Percentiles rank a stretch among this genome's conserved stretches.
Conservation (phyloP, 1,140 invertebrate genomes). For the Heliconius himera region DNA sequence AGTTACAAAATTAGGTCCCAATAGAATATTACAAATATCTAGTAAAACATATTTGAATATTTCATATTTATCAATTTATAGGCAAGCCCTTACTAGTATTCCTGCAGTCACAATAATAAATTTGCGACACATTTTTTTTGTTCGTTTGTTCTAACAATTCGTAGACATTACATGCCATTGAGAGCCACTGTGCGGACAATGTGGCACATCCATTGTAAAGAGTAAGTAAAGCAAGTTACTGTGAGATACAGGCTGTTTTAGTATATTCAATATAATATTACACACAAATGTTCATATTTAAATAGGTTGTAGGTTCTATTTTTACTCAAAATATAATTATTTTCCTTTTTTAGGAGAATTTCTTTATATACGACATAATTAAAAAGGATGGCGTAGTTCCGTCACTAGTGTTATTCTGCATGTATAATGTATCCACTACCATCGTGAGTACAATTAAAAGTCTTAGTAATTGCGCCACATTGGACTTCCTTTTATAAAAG, state of each 20-base stretch:
- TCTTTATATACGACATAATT: too few species aligned
- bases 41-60: background rate
- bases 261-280: background rate
- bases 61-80: background rate
- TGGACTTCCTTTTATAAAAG: background rate
- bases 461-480: background rate
- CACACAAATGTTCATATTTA: background rate
- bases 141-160: constrained; percentile 53
- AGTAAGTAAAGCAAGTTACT: constrained; percentile 44
- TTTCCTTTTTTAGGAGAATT: too few species aligned
- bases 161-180: constrained; percentile 59
- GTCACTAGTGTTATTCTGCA: background rate
- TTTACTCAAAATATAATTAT: too few species aligned
- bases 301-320: too few species aligned
- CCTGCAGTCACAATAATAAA: background rate
- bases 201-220: constrained; percentile 43
- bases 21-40: too few species aligned
- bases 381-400: too few species aligned
- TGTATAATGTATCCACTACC: background rate
- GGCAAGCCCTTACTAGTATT: background rate
- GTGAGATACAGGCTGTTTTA: constrained; percentile 41
- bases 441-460: background rate
- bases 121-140: constrained; percentile 5
- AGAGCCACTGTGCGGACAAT: constrained; percentile 65
- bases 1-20: too few species aligned